Base-by-base conservation (phyloP, 2,797 vertebrate genomes). In the Tokudaia muenninki region DNA sequence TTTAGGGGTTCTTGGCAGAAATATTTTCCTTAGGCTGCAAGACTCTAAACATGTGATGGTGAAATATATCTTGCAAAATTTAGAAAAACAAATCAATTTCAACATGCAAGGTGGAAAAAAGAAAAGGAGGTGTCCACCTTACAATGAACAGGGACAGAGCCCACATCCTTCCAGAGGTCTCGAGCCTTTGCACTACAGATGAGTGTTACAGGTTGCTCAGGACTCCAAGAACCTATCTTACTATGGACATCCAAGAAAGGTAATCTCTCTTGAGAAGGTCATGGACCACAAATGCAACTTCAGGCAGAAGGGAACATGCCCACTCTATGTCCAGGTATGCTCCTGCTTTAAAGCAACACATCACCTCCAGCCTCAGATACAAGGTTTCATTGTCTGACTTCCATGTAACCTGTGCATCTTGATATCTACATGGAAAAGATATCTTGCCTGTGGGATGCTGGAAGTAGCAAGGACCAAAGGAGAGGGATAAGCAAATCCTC, bases 1-100 rank as follows among this genome's bases (percentile, higher is more conserved):
- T 47, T n/a, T 37, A 21, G 29, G n/a, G 74, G 59, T 31, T 94
- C 19, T 52, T 0, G 10, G 80, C 70, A 63, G 70, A 97, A 94
- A 50, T 37, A 95, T 10, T 50, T 67, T 84, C 79, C 82, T 86
- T 78, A 16, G 67, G 79, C 52, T 29, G 67, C 61, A 87, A n/a
- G 50, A 93, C 90, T 50, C 93, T 75, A 96, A 97, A 83, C 0
- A 0, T 17, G 17, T 37, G 5, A 29, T 55, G 9, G 61, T n/a
- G 50, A 96, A 75, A 29, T 4, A 12, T 34, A 77, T 37, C 44
- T 52, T 81, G 34, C 52, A 52, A 94, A 90, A 84, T 34, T 41
- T 47, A 70, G 50, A 87, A 91, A 96, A 81, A 63, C 3, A 31
- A 1, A 78, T 44, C 19, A 31, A 34, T 47, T 84, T 83, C 84